These are phyloP conservation scores for Ochotona princeps DNA, from an alignment of 2,113 vertebrate genomes.

Conservation along the genomic window DNA sequence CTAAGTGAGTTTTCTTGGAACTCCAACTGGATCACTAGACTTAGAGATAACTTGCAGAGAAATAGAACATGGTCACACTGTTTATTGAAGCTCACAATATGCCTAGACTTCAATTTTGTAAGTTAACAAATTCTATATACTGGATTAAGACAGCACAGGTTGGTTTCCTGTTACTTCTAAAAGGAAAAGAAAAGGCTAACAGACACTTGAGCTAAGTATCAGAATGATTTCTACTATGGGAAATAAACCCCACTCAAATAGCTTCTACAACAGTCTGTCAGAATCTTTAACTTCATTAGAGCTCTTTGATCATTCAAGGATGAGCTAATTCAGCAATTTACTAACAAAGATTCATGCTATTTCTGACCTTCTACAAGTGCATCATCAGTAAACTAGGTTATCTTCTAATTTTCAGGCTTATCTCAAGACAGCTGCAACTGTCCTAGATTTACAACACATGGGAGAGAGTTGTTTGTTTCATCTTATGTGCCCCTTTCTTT, in stretches of 20 bases:
- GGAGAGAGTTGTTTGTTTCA: background rate
- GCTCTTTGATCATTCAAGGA: background rate
- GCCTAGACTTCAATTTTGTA: background rate
- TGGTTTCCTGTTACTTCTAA: background rate
- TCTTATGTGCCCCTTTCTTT: background rate
- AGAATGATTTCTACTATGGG: background rate
- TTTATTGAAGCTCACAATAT: background rate
- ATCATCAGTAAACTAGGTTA: background rate
- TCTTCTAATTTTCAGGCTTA: background rate
- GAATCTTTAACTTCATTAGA: background rate
- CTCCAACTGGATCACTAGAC: too few species aligned
- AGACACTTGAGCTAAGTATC: background rate
- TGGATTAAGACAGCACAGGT: background rate
- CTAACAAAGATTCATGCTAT: background rate
- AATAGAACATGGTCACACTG: background rate
- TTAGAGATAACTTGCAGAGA: background rate
- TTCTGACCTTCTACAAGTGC: background rate
- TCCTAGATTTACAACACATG: background rate
- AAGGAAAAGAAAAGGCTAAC: background rate
- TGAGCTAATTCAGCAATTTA: background rate
- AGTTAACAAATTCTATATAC: background rate
- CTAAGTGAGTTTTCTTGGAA: too few species aligned
- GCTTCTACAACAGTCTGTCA: background rate
- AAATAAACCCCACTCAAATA: background rate
- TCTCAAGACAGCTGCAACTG: background rate